These are phyloP conservation scores for Cyanoderma ruficeps DNA, from an alignment of 2,113 vertebrate genomes.

Conservation along the genomic window DNA sequence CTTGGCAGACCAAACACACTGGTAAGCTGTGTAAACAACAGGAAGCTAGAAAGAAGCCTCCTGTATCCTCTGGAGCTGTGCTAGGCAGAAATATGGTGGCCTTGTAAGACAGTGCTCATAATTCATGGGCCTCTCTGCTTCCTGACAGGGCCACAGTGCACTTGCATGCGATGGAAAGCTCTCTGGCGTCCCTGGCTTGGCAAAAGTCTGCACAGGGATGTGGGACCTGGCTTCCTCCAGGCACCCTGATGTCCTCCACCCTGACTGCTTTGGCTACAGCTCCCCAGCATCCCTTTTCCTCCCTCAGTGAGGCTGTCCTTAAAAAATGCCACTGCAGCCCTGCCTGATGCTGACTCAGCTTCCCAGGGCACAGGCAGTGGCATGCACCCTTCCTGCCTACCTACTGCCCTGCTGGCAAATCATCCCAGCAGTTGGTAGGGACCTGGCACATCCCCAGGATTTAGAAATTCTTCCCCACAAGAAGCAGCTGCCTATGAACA, in stretches of 20 bases:
- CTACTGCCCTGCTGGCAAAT: not conserved
- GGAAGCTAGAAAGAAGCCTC: conserved; percentile 66
- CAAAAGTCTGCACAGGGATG: not conserved
- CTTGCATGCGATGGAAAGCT: not conserved
- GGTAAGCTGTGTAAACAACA: conserved; percentile 65
- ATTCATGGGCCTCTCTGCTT: conserved; percentile 63
- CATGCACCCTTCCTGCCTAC: not conserved
- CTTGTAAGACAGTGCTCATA: conserved; percentile 70
- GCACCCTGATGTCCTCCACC: not conserved
- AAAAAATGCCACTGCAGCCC: not conserved
- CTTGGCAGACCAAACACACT: not conserved
- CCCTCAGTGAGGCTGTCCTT: not conserved
- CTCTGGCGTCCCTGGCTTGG: not conserved
- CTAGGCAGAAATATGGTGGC: conserved; percentile 61
- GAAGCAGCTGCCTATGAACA: not conserved
- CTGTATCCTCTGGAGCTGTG: conserved; percentile 64
- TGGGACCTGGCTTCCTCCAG: not conserved
- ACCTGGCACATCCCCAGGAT: not conserved
- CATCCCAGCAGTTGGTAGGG: not conserved
- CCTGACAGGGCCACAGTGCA: conserved; percentile 35
- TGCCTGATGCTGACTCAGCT: not conserved
- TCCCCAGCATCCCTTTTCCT: not conserved
- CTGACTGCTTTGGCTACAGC: not conserved
- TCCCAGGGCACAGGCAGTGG: not conserved
- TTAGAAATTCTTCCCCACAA: not conserved